phyloP scores from a whole-genome alignment of 2,888 invertebrate species.

The Peribatodes rhomboidaria region DNA sequence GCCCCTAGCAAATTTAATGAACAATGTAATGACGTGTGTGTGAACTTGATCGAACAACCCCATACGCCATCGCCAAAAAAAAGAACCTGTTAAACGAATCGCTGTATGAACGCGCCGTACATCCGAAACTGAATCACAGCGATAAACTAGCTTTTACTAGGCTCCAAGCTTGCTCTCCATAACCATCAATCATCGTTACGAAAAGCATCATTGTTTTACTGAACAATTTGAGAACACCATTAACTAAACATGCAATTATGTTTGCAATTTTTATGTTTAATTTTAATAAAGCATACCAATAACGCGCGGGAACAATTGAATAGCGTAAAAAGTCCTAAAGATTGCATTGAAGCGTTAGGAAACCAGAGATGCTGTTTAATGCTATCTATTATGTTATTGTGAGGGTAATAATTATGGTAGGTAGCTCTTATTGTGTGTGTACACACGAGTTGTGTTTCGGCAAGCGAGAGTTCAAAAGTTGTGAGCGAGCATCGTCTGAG shows the following conservation, averaged over 20 bases:
- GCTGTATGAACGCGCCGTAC: too few relatives aligned
- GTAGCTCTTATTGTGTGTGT: conserved; percentile 24
- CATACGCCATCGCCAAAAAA: too few relatives aligned
- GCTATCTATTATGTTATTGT: conserved; percentile 45
- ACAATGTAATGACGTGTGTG: too few relatives aligned
- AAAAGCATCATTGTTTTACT: conserved; percentile 13
- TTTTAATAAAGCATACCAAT: conserved; percentile 8
- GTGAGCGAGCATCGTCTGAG: too few relatives aligned
- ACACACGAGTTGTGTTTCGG: conserved; percentile 26
- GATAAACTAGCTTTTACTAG: neutral
- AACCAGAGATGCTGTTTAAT: conserved; percentile 36
- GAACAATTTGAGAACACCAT: conserved; percentile 1
- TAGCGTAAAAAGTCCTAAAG: conserved; percentile 18
- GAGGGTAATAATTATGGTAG: conserved; percentile 36
- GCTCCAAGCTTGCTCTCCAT: neutral
- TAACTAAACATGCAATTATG: neutral
- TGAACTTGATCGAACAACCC: too few relatives aligned
- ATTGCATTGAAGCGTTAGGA: conserved; percentile 42
- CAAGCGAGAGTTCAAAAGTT: neutral
- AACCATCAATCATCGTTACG: conserved; percentile 3
- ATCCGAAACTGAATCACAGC: neutral
- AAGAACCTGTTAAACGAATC: too few relatives aligned
- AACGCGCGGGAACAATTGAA: conserved; percentile 13
- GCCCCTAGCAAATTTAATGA: too few relatives aligned
- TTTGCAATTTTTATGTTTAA: conserved; percentile 9